phyloP scores from a whole-genome alignment of 2,797 vertebrate genomes.

The Anabacerthia variegaticeps region DNA sequence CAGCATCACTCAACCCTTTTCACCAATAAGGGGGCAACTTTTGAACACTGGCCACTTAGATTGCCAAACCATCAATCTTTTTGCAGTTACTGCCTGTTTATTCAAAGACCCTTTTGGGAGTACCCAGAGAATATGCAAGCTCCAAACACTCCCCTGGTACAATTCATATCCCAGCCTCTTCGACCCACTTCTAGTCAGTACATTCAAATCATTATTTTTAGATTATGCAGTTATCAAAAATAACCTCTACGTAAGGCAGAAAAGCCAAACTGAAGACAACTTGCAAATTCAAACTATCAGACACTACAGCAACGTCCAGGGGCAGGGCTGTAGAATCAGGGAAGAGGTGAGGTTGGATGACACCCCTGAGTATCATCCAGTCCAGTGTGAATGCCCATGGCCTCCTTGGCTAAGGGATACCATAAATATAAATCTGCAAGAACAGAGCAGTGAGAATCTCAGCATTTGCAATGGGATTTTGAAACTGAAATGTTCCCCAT shows the following conservation, averaged over 20 bases:
- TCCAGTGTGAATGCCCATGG: fast-evolving
- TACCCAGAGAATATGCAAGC: neutral
- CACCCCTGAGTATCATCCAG: neutral
- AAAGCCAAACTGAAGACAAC: neutral
- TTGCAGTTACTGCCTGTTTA: neutral
- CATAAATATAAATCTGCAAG: neutral
- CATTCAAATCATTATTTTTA: neutral
- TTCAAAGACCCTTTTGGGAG: neutral
- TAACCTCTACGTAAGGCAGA: neutral
- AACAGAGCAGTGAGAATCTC: neutral
- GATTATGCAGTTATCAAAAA: neutral
- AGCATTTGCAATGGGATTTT: neutral
- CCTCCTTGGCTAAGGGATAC: neutral
- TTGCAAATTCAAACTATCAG: neutral
- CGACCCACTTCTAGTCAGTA: neutral
- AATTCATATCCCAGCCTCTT: neutral
- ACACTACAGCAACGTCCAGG: neutral
- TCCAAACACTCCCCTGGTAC: neutral
- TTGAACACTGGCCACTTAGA: neutral
- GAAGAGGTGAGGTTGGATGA: neutral
- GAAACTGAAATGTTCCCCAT: neutral
- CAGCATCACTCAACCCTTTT: neutral
- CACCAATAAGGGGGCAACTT: neutral
- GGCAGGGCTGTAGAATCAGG: neutral
- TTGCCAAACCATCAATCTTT: neutral